phyloP scores from a whole-genome alignment of 2,888 invertebrate species.

The Ryuthela nishihirai region DNA sequence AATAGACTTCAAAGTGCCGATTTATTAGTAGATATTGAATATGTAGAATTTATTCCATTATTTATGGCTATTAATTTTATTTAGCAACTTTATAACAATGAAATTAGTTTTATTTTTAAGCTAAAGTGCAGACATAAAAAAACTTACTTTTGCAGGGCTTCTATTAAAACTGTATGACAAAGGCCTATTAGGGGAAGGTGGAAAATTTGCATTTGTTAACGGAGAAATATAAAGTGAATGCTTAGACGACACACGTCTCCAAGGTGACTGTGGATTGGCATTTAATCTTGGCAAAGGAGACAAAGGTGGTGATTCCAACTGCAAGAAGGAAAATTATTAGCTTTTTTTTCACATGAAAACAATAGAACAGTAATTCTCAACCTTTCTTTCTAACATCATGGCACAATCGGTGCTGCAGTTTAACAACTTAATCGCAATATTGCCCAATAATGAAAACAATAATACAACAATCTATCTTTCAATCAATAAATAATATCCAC shows the following conservation, averaged over 20 bases:
- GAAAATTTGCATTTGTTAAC: constrained; percentile 46
- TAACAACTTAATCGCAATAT: no score
- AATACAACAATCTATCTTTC: no score
- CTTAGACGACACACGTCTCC: constrained; percentile 59
- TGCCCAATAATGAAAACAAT: no score
- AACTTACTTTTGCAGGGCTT: constrained; percentile 75
- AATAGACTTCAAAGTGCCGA: no score
- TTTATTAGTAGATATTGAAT: no score
- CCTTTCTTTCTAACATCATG: neutral
- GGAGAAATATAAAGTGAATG: constrained; percentile 61
- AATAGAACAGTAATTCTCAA: neutral
- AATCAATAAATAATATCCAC: no score
- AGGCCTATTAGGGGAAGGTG: constrained; percentile 51
- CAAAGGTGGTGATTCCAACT: constrained; percentile 56
- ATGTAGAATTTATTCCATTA: no score
- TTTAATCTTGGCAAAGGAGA: constrained; percentile 70
- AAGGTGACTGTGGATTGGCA: constrained; percentile 58
- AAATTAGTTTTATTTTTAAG: no score
- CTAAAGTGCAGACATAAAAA: constrained; percentile 35
- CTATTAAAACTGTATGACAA: constrained; percentile 75
- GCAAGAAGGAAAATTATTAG: constrained; percentile 19
- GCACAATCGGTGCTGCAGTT: no score
- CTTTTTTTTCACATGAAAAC: neutral
- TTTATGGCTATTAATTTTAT: no score
- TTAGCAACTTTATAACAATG: no score